Evolutionary conservation across 2,797 vertebrate genomes (phyloP).

Genomic region (Geotrypetes seraphini): DNA sequence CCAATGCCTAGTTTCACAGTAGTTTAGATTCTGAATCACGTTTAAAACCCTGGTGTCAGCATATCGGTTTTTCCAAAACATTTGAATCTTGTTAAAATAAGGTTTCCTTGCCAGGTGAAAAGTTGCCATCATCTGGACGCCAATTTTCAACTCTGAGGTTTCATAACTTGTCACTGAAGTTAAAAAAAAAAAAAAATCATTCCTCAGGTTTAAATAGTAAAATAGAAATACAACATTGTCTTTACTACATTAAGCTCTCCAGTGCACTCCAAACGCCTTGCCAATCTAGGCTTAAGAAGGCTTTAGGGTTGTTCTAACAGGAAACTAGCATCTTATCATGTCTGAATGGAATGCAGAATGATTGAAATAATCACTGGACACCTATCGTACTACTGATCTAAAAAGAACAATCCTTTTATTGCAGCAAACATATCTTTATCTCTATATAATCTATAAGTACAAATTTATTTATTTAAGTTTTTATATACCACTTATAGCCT

Average conservation of each 20-base stretch:
- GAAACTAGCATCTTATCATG: slow-evolving; percentile 20
- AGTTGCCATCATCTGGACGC: background rate
- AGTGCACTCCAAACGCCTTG: slow-evolving; percentile 3
- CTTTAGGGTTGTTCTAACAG: slow-evolving; percentile 13
- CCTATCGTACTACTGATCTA: slow-evolving; percentile 9
- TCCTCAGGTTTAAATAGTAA: slow-evolving; percentile 1
- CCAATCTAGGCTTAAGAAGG: slow-evolving; percentile 9
- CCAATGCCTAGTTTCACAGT: background rate
- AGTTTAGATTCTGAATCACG: slow-evolving; percentile 1
- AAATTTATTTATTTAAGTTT: no score
- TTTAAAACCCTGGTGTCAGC: slow-evolving; percentile 11
- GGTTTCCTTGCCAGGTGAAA: slow-evolving; percentile 7
- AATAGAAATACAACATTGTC: background rate
- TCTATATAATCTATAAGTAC: no score
- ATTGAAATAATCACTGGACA: background rate
- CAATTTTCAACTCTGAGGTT: slow-evolving; percentile 5
- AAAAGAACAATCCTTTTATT: slow-evolving; percentile 3
- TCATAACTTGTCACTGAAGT: slow-evolving; percentile 6
- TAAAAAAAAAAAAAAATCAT: slow-evolving; percentile 6
- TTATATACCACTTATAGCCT: no score
- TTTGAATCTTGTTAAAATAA: slow-evolving; percentile 1
- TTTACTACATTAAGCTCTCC: slow-evolving; percentile 12
- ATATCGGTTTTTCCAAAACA: background rate
- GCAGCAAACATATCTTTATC: no score
- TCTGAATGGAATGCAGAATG: slow-evolving; percentile 18